These are phyloP conservation scores for Drosophila eugracilis DNA, from an alignment of 1,140 invertebrate genomes.

Conservation along the genomic window DNA sequence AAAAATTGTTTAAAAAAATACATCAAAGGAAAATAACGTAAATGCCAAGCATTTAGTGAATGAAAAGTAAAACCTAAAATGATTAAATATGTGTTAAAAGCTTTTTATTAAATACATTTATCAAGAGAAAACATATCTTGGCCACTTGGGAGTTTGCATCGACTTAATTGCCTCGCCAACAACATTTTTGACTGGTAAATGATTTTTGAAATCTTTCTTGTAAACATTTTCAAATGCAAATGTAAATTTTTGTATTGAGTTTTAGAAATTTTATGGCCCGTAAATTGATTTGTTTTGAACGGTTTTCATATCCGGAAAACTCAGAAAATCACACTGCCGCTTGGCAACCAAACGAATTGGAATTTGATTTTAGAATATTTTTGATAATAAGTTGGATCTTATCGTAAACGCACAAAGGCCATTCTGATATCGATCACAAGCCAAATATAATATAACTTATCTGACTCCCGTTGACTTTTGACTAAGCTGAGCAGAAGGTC, in stretches of 20 bases:
- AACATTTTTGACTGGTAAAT: slow-evolving; percentile 42
- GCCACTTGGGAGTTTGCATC: slow-evolving; percentile 16
- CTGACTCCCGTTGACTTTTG: slow-evolving; percentile 40
- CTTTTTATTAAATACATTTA: slow-evolving; percentile 31
- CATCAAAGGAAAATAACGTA: slow-evolving; percentile 17
- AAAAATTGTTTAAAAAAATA: slow-evolving; percentile 24
- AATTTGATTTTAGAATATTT: slow-evolving; percentile 43
- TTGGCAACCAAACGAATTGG: not conserved
- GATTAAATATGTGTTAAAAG: slow-evolving; percentile 30
- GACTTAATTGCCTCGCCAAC: slow-evolving; percentile 25
- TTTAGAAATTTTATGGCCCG: slow-evolving; percentile 10
- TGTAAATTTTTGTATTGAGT: slow-evolving; percentile 14
- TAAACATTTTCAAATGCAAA: slow-evolving; percentile 27
- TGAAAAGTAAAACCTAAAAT: slow-evolving; percentile 16
- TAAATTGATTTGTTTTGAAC: slow-evolving; percentile 30
- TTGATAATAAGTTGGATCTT: slow-evolving; percentile 29
- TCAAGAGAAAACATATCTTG: slow-evolving; percentile 36
- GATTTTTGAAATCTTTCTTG: slow-evolving; percentile 24
- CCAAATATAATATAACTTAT: slow-evolving; percentile 49
- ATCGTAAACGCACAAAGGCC: slow-evolving; percentile 31
- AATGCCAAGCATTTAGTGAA: slow-evolving; percentile 26
- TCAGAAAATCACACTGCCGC: not conserved
- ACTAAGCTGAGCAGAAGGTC: slow-evolving; percentile 36
- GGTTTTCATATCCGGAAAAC: not conserved
- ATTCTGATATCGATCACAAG: slow-evolving; percentile 30